Percentiles rank a stretch among this genome's conserved stretches.
Conservation (phyloP, 2,113 vertebrate genomes). For the Heptranchias perlo region DNA sequence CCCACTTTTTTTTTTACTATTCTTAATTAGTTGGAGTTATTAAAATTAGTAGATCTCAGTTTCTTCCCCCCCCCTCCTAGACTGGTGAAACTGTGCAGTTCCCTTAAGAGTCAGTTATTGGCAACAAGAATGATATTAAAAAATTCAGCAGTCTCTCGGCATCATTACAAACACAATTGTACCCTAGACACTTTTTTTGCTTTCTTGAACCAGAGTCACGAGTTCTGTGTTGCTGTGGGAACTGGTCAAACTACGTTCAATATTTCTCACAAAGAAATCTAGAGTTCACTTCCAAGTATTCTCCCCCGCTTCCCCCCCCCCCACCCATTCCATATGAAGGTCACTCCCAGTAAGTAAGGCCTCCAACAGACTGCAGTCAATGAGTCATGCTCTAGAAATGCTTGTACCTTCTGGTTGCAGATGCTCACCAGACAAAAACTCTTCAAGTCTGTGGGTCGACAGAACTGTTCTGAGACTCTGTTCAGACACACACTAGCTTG, state of each 20-base stretch:
- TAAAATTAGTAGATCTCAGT: not conserved
- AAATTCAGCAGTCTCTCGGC: constrained; percentile 1
- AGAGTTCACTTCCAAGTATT: constrained; percentile 16
- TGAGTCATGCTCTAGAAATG: constrained; percentile 35
- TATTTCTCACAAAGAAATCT: constrained; percentile 25
- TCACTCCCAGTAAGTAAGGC: constrained; percentile 33
- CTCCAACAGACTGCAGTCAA: constrained; percentile 5
- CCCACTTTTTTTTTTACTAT: not conserved
- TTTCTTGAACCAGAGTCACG: not conserved
- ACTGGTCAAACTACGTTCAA: constrained; percentile 25
- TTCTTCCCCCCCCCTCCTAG: not conserved
- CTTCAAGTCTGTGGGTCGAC: not conserved
- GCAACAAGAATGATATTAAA: not conserved
- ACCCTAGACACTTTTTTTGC: not conserved
- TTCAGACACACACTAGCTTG: not conserved
- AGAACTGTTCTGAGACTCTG: not conserved
- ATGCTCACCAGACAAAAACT: constrained; percentile 17
- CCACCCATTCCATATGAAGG: constrained; percentile 30
- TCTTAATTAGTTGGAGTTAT: not conserved
- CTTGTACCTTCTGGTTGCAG: constrained; percentile 27
- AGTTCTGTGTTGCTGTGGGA: constrained; percentile 27
- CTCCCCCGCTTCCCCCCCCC: no score
- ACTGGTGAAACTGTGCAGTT: not conserved
- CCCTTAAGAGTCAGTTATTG: not conserved
- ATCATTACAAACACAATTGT: constrained; percentile 31